phyloP scores from a whole-genome alignment of 2,797 vertebrate genomes.

The Allobates femoralis region DNA sequence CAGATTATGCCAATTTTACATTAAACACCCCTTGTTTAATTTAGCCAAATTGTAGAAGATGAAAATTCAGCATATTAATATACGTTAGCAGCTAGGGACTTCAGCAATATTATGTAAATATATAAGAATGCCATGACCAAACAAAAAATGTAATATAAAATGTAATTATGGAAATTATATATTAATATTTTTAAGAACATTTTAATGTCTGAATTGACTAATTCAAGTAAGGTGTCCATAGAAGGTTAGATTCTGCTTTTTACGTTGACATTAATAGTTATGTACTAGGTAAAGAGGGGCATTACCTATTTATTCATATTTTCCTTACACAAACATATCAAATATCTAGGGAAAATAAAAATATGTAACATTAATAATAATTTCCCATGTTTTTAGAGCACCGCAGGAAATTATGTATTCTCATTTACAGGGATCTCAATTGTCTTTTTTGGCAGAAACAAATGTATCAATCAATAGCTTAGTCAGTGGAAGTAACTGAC shows the following conservation, averaged over 20 bases:
- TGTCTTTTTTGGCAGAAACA: conserved; percentile 2
- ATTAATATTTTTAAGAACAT: not conserved
- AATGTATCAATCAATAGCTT: conserved; percentile 1
- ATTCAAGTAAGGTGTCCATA: not conserved
- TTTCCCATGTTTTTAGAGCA: conserved; percentile 10
- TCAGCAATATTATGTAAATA: not conserved
- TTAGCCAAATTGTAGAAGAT: too few relatives aligned
- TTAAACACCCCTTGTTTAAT: too few relatives aligned
- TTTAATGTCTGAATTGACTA: not conserved
- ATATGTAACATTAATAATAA: not conserved
- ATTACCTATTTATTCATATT: not conserved
- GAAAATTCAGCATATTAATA: too few relatives aligned
- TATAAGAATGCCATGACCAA: not conserved
- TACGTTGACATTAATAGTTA: not conserved
- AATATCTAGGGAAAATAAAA: not conserved
- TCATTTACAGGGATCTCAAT: not conserved
- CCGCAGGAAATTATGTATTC: not conserved
- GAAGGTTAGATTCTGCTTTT: not conserved
- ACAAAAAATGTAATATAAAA: not conserved
- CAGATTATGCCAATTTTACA: too few relatives aligned
- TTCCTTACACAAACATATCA: not conserved
- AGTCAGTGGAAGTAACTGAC: not conserved
- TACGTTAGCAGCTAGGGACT: too few relatives aligned
- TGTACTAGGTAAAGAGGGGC: not conserved
- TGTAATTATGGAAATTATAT: too few relatives aligned